These are phyloP conservation scores for Sycophila sp. DNA, from an alignment of 1,140 invertebrate species.

Conservation along the genomic window DNA sequence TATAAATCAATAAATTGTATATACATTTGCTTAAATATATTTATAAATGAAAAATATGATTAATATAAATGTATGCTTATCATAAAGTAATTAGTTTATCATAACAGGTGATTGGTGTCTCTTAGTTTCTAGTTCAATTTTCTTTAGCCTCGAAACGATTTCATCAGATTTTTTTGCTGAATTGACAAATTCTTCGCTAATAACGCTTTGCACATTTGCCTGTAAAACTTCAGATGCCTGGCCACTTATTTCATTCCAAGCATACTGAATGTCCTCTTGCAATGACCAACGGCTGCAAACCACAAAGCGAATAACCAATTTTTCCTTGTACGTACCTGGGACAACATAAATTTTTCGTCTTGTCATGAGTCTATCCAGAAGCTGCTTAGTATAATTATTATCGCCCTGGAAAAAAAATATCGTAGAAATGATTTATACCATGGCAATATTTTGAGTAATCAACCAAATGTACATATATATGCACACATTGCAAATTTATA, in stretches of 20 bases:
- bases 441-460: neutral
- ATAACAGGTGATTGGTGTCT: neutral
- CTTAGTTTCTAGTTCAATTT: constrained; percentile 37
- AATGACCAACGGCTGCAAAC: constrained; percentile 80
- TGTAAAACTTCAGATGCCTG: constrained; percentile 65
- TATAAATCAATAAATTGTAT: too few relatives aligned
- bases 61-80: too few relatives aligned
- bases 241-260: constrained; percentile 82
- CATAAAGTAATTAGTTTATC: constrained; percentile 28
- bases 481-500: neutral
- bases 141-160: constrained; percentile 37
- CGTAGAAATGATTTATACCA: neutral
- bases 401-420: constrained; percentile 69
- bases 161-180: constrained; percentile 33
- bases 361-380: constrained; percentile 80
- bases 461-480: neutral
- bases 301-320: constrained; percentile 84
- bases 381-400: constrained; percentile 77
- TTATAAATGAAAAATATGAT: too few relatives aligned
- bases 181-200: neutral
- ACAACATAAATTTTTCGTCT: constrained; percentile 87
- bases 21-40: too few relatives aligned
- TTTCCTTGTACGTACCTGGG: constrained; percentile 74
- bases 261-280: constrained; percentile 79
- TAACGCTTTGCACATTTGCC: neutral